Conservation (phyloP, 2,113 vertebrate genomes). For the Larimichthys polyactis region DNA sequence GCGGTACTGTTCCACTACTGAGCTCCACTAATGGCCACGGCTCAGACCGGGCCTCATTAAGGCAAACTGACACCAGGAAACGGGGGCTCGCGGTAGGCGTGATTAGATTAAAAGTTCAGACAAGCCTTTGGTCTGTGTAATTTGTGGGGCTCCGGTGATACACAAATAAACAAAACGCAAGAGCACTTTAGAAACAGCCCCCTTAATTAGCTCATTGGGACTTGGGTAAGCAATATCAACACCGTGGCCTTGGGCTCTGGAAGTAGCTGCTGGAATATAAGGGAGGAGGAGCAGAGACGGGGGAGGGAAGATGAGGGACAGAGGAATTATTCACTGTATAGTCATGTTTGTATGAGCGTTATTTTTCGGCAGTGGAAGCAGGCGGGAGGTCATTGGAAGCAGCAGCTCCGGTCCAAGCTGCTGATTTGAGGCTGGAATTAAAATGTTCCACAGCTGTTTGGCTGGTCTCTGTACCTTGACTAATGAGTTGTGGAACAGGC, state of each 20-base stretch:
- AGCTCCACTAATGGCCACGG: constrained; percentile 78
- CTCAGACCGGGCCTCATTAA: constrained; percentile 80
- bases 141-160: constrained; percentile 71
- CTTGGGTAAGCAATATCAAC: constrained; percentile 66
- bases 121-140: constrained; percentile 79
- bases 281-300: not conserved
- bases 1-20: constrained; percentile 72
- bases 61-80: constrained; percentile 77
- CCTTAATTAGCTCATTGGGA: constrained; percentile 81
- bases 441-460: constrained; percentile 79
- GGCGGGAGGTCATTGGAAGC: constrained; percentile 60
- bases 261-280: constrained; percentile 46
- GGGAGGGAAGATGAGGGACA: constrained; percentile 14
- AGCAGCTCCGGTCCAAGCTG: constrained; percentile 59
- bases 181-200: constrained; percentile 73
- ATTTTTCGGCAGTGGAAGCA: constrained; percentile 35
- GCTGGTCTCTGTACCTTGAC: constrained; percentile 67
- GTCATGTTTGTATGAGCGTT: constrained; percentile 45
- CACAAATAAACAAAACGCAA: constrained; percentile 80
- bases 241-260: constrained; percentile 50
- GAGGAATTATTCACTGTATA: constrained; percentile 46
- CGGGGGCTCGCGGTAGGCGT: constrained; percentile 65
- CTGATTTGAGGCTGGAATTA: constrained; percentile 68
- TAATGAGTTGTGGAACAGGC: constrained; percentile 78
- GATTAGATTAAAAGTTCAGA: constrained; percentile 83